These are phyloP conservation scores for Tubulanus polymorphus DNA, from an alignment of 2,888 invertebrate species.

Conservation along the genomic window DNA sequence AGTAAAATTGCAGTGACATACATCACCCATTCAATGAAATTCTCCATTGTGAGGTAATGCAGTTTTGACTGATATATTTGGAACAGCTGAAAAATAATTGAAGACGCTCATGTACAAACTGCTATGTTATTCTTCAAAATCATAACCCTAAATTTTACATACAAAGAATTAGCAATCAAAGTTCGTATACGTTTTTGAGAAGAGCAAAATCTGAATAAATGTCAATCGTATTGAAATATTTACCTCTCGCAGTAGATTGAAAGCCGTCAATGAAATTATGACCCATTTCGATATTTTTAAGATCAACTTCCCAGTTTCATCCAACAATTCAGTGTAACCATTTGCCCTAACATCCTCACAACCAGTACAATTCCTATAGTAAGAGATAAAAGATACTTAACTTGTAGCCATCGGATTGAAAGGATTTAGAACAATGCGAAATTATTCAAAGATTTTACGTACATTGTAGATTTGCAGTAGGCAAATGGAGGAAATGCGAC, in stretches of 20 bases:
- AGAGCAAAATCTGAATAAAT: no score
- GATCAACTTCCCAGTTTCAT: constrained; percentile 39
- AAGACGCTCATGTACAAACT: not conserved
- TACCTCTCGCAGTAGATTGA: constrained; percentile 54
- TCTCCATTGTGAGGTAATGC: constrained; percentile 55
- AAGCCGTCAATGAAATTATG: constrained; percentile 50
- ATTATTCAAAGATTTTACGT: no score
- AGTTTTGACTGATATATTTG: constrained; percentile 53
- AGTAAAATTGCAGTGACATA: constrained; percentile 54
- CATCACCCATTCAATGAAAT: constrained; percentile 56
- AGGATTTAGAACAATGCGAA: no score
- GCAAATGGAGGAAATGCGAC: constrained; percentile 33
- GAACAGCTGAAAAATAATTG: constrained; percentile 41
- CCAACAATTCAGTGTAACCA: constrained; percentile 25
- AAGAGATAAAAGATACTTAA: not conserved
- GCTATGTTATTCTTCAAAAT: no score
- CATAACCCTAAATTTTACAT: no score
- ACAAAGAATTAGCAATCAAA: no score
- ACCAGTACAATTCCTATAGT: constrained; percentile 3
- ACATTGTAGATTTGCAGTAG: no score
- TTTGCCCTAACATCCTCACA: constrained; percentile 20
- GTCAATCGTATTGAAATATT: not conserved
- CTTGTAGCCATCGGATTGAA: no score
- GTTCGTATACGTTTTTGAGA: no score
- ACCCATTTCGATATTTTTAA: no score